phyloP scores from a whole-genome alignment of 2,888 invertebrate genomes.

The Eumerus sabulonum region DNA sequence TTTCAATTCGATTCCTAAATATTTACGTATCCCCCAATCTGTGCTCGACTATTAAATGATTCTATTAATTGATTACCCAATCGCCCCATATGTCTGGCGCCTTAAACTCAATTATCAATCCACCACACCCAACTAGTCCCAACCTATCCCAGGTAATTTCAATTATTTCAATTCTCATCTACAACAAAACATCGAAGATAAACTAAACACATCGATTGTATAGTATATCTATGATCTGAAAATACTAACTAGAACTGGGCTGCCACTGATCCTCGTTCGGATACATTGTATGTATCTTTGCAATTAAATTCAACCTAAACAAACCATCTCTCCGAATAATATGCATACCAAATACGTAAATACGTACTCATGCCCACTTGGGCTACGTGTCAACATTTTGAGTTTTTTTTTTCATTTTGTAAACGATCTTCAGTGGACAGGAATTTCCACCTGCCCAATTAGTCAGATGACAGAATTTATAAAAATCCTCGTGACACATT shows the following conservation, averaged over 20 bases:
- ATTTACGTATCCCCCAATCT: too few species aligned
- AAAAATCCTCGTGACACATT: slow-evolving; percentile 59
- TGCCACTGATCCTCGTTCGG: slow-evolving; percentile 30
- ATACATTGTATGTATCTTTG: slow-evolving; percentile 11
- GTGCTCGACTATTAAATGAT: too few species aligned
- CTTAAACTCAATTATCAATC: too few species aligned
- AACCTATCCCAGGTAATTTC: too few species aligned
- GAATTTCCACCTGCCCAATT: slow-evolving; percentile 70
- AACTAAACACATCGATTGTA: too few species aligned
- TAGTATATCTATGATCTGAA: too few species aligned
- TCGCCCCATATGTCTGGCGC: too few species aligned
- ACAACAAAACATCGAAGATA: too few species aligned
- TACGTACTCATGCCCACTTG: slow-evolving; percentile 11
- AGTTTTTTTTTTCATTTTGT: too few species aligned
- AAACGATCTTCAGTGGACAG: slow-evolving; percentile 27
- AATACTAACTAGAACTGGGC: slow-evolving; percentile 26
- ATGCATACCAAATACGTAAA: slow-evolving; percentile 5
- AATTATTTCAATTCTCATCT: too few species aligned
- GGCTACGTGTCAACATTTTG: neutral
- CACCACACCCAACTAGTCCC: too few species aligned
- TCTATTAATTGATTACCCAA: neutral
- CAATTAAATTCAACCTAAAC: slow-evolving; percentile 18
- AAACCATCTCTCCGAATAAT: slow-evolving; percentile 5
- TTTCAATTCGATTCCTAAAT: too few species aligned
- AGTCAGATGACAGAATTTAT: slow-evolving; percentile 62